These are phyloP conservation scores for Megaceryle alcyon DNA, from an alignment of 2,797 vertebrate species.

Conservation along the genomic window DNA sequence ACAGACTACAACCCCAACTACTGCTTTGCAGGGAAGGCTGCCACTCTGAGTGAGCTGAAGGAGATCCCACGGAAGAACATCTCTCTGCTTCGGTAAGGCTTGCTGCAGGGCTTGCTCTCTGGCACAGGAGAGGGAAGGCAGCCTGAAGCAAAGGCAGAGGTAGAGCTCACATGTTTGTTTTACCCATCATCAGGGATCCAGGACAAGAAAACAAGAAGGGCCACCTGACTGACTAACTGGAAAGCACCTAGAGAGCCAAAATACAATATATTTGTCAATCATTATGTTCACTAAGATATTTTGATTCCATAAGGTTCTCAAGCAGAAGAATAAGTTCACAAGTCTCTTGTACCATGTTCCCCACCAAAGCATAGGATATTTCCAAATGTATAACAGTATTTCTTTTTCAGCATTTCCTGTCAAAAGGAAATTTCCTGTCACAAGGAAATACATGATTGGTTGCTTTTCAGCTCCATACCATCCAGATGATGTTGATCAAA, in stretches of 20 bases:
- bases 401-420: neutral
- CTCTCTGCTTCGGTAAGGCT: slow-evolving; percentile 86
- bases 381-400: neutral
- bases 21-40: slow-evolving; percentile 88
- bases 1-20: slow-evolving; percentile 95
- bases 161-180: neutral
- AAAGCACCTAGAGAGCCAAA: neutral
- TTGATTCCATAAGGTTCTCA: neutral
- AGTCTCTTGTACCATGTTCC: neutral
- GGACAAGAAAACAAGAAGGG: neutral
- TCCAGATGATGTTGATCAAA: neutral
- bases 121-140: neutral
- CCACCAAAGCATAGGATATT: neutral
- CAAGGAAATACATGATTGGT: neutral
- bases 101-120: neutral
- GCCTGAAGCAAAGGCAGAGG: neutral
- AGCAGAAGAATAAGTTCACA: neutral
- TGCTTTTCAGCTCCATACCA: neutral
- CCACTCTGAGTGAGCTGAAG: slow-evolving; percentile 85
- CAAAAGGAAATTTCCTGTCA: neutral
- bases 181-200: neutral
- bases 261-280: neutral
- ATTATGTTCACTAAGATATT: neutral
- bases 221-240: neutral
- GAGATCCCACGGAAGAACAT: slow-evolving; percentile 92